These are phyloP conservation scores for Matsumurasca onukii DNA, from an alignment of 1,140 invertebrate genomes.

Conservation along the genomic window DNA sequence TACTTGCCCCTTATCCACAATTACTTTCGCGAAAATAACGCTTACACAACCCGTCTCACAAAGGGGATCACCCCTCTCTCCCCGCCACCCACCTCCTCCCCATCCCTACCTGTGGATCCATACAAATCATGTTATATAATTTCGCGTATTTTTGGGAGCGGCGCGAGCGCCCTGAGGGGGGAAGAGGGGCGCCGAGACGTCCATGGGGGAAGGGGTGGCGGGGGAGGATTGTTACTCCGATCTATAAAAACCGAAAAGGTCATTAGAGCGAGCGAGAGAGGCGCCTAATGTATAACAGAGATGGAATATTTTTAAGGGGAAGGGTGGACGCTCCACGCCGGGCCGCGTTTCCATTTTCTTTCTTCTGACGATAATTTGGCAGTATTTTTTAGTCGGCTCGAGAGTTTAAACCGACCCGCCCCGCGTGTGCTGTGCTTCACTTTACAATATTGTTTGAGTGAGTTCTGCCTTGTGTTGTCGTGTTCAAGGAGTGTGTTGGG, in stretches of 20 bases:
- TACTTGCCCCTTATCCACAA: too few relatives aligned
- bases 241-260: conserved; percentile 36
- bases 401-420: too few relatives aligned
- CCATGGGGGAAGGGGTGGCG: neutral
- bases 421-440: conserved; percentile 15
- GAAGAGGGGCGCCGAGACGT: conserved; percentile 12
- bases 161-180: neutral
- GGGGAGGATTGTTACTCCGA: conserved; percentile 26
- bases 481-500: too few relatives aligned
- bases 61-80: too few relatives aligned
- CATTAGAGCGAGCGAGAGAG: conserved; percentile 31
- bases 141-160: conserved; percentile 18
- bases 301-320: conserved; percentile 28
- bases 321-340: neutral
- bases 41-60: too few relatives aligned
- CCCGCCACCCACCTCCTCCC: too few relatives aligned
- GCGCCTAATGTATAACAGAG: conserved; percentile 26
- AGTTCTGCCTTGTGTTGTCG: neutral
- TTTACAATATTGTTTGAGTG: neutral
- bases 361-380: conserved; percentile 17
- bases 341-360: conserved; percentile 9
- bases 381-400: conserved; percentile 31
- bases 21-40: too few relatives aligned
- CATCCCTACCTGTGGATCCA: conserved; percentile 10
- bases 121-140: conserved; percentile 26